These are phyloP conservation scores for Orthosia cruda DNA, from an alignment of 2,888 invertebrate genomes.

Conservation along the genomic window DNA sequence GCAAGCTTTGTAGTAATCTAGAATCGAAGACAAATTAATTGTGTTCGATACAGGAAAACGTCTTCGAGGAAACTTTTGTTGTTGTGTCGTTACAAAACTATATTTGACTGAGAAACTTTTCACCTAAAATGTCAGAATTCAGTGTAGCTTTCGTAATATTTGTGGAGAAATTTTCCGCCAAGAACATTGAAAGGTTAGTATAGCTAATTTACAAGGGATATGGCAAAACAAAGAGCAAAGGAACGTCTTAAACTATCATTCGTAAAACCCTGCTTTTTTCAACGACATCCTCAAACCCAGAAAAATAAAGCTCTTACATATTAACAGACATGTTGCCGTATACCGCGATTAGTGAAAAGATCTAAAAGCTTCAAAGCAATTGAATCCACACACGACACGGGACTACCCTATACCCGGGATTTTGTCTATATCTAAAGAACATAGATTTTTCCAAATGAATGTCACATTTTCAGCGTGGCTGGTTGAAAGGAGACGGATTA, in stretches of 20 bases:
- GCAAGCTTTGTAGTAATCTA: neutral
- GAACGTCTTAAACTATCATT: neutral
- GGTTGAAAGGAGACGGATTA: constrained; percentile 52
- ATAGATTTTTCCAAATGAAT: constrained; percentile 56
- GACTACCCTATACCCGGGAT: neutral
- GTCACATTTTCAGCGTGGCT: constrained; percentile 50
- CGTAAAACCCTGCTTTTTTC: neutral
- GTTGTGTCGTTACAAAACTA: too few species aligned
- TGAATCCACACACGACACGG: constrained; percentile 21
- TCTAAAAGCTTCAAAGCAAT: constrained; percentile 33
- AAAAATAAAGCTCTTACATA: constrained; percentile 10
- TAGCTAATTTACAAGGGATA: neutral
- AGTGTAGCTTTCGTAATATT: too few species aligned
- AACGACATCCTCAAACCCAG: neutral
- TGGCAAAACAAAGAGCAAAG: neutral
- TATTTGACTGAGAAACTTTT: too few species aligned
- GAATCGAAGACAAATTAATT: constrained; percentile 6
- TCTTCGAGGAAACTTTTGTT: too few species aligned
- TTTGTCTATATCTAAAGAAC: constrained; percentile 39
- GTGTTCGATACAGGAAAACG: neutral
- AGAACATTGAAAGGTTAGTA: neutral
- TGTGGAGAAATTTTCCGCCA: neutral
- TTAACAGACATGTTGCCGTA: constrained; percentile 6
- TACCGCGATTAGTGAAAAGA: constrained; percentile 16
- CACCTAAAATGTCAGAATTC: too few species aligned